Evolutionary conservation across 1,140 invertebrate species (phyloP).

Genomic region (Phocides pigmalion): DNA sequence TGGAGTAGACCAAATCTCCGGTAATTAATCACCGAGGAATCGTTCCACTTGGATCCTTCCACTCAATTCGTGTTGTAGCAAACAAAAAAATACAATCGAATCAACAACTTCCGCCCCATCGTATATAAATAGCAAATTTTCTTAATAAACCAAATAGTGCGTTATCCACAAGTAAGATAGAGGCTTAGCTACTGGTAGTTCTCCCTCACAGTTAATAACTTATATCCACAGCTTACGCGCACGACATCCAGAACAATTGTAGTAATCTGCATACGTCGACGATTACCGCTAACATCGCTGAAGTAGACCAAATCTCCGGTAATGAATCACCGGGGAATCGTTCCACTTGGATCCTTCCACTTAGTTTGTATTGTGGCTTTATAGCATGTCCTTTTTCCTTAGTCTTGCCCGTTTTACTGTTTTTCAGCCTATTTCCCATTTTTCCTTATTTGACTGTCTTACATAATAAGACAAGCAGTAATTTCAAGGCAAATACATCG

Average conservation of each 20-base stretch:
- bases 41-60: constrained; percentile 45
- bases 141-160: neutral
- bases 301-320: constrained; percentile 39
- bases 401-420: neutral
- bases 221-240: constrained; percentile 28
- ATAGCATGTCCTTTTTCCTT: neutral
- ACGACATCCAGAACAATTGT: constrained; percentile 50
- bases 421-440: neutral
- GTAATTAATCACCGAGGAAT: constrained; percentile 47
- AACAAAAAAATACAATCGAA: no score
- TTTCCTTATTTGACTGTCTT: neutral
- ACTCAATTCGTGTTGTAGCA: neutral
- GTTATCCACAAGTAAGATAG: neutral
- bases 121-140: neutral
- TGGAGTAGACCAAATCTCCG: constrained; percentile 40
- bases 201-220: constrained; percentile 9
- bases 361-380: constrained; percentile 4
- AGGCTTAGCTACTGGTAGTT: neutral
- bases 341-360: constrained; percentile 43
- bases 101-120: no score
- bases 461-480: neutral
- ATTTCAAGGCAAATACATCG: neutral
- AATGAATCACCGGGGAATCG: constrained; percentile 47
- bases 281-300: constrained; percentile 54
- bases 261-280: constrained; percentile 58